Base-by-base conservation (phyloP, 2,113 vertebrate species). In the Pseudonaja textilis region DNA sequence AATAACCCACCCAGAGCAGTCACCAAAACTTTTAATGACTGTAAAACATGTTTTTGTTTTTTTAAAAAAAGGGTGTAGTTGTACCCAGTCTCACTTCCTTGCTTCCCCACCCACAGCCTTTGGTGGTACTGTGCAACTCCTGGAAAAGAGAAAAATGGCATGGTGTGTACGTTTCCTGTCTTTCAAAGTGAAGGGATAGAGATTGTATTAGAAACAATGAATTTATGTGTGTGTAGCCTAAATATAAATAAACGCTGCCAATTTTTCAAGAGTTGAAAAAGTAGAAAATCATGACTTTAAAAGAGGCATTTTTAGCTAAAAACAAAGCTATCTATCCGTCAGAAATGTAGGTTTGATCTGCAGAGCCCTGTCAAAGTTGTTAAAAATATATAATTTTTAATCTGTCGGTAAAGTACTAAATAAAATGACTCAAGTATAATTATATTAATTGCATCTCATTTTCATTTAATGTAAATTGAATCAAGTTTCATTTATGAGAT, bases 1-100 rank as follows among this genome's bases (percentile, higher is more conserved):
- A 90, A 93, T 93, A 42, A 93, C 88, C 92, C 92, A 89, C 88
- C 45, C 88, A 86, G 88, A 34, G 74, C 88, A 93, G 88, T 22
- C 88, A 90, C 88, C 29, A 52, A 89, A 85, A 74, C 74, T 20
- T 86, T 93, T 52, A 86, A 90, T 90, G 74, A 90, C 45, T 26
- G 47, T 29, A 86, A 74, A 92, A 74, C 47, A 92, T 88, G 18
- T 56, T 56, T 34, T 69, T 16, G 54, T 39, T 23, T 69, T 69
- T 69, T n/a, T 11, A 1, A 16, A 64, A 88, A 5, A 92, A 90
- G 89, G 89, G 88, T 61, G 88, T 93, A 90, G 88, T 26, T 56
- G 87, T 29, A 89, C 85, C 22, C 16, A 81, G 54, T 74, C 81
- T 93, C 92, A 23, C 45, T 93, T 89, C 88, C 92, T 85, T 86